phyloP scores from a whole-genome alignment of 2,797 vertebrate species.

The Pseudochaenichthys georgianus region DNA sequence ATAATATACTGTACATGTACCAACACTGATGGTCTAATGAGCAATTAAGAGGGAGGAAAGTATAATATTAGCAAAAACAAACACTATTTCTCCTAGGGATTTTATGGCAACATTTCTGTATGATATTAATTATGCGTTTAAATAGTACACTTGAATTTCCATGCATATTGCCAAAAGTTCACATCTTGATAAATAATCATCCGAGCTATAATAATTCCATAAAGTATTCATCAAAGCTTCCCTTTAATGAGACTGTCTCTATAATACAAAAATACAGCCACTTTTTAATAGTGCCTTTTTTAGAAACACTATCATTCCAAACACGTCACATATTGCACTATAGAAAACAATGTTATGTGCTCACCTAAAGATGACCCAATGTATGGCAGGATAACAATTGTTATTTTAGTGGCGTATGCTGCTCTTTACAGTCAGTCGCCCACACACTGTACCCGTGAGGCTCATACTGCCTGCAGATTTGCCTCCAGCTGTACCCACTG shows the following conservation, averaged over 20 bases:
- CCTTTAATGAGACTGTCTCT: not conserved
- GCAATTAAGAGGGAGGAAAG: not conserved
- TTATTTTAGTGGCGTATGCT: constrained; percentile 35
- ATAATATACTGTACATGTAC: not conserved
- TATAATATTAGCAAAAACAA: not conserved
- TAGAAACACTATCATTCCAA: not conserved
- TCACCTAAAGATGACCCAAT: constrained; percentile 36
- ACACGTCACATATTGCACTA: constrained; percentile 4
- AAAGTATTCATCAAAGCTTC: not conserved
- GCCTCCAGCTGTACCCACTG: constrained; percentile 36
- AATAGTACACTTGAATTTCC: not conserved
- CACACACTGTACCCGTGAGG: constrained; percentile 43
- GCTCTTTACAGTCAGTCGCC: constrained; percentile 53
- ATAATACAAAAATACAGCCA: not conserved
- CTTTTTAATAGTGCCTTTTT: not conserved
- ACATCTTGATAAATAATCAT: not conserved
- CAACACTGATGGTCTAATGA: constrained; percentile 3
- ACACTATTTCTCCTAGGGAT: no score
- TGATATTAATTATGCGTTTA: not conserved
- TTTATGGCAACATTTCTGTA: not conserved
- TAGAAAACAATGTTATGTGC: constrained; percentile 23
- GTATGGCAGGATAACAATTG: constrained; percentile 32
- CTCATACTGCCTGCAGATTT: constrained; percentile 32
- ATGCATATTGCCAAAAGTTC: constrained; percentile 1
- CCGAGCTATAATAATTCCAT: not conserved